Evolutionary conservation across 92 coral and sea anemone genomes (phyloP), one percentile per base, ranked within the genome.

Genomic region (Virgularia gustaviana): DNA sequence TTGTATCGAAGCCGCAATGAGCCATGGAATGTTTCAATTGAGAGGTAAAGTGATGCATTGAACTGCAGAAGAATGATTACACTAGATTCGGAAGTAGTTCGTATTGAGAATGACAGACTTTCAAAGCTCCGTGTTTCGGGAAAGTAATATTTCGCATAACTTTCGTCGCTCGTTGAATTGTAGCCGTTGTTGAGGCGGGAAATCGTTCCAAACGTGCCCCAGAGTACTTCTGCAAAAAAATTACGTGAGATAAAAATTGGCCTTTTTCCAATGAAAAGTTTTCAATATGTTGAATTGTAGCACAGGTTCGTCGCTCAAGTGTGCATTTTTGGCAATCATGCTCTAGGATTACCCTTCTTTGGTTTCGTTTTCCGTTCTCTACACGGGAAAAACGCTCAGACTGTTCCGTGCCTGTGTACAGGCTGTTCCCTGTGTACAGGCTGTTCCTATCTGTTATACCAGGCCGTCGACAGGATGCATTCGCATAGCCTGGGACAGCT

Each of bases 161-260:
- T 89, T 10, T 78, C 77, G 33, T 86, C 84, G 1, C 51, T 68
- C 79, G 62, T 68, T 1, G 79, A 12, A 61, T 35, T 59, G 19
- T 53, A 47, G 38, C 77, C 47, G 35, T 9, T 56, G 82, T 89
- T 89, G 8, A 91, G 88, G 6, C 83, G 79, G 18, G 85, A 78
- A 24, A 87, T 84, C 12, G 92, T 88, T n/a, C 97, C 97, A 76
- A 91, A 91, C 9, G 97, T 86, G 27, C 85, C 96, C 44, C 96
- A 78, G 25, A 74, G 82, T 39, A 91, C 70, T 27, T 73, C 97
- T 91, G 61, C 9, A 8, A 70, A 38, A 30, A 49, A n/a, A n/a
- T n/a, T n/a, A n/a, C n/a, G n/a, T 60, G 29, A 33, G 7, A 8
- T 1, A 3, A 20, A 2, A 35, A 38, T 28, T 25, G 42, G 20